These are phyloP conservation scores for Oscheius sp. DNA, from an alignment of 1,140 invertebrate species.

Conservation along the genomic window DNA sequence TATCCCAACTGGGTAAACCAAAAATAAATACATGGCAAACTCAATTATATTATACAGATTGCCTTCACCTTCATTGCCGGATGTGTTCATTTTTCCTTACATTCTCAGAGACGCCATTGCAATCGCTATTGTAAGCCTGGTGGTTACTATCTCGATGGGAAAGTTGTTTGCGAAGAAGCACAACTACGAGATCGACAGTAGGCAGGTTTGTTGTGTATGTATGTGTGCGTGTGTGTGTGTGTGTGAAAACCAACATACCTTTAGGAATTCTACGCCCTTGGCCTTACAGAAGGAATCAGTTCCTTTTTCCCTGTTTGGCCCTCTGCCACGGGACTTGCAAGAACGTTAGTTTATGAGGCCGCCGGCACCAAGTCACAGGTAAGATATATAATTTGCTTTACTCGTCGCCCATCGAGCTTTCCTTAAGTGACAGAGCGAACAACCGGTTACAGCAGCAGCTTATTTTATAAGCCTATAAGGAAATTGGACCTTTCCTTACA, in stretches of 20 bases:
- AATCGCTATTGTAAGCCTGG: conserved; percentile 65
- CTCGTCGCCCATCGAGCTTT: no score
- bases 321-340: conserved; percentile 24
- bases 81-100: conserved; percentile 45
- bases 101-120: conserved; percentile 60
- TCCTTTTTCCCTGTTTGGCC: conserved; percentile 39
- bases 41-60: conserved; percentile 38
- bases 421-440: no score
- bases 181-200: conserved; percentile 65
- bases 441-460: no score
- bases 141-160: conserved; percentile 66
- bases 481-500: no score
- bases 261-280: conserved; percentile 42
- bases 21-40: no score
- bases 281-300: conserved; percentile 16
- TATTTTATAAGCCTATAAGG: no score
- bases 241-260: conserved; percentile 2
- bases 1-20: conserved; percentile 64
- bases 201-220: conserved; percentile 61
- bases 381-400: no score
- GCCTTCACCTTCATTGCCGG: conserved; percentile 54
- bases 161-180: conserved; percentile 66
- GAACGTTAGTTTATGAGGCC: conserved; percentile 33
- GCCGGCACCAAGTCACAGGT: conserved; percentile 37
- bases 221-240: background rate